Base-by-base conservation (phyloP, 2,797 vertebrate species). In the Pipistrellus kuhlii region DNA sequence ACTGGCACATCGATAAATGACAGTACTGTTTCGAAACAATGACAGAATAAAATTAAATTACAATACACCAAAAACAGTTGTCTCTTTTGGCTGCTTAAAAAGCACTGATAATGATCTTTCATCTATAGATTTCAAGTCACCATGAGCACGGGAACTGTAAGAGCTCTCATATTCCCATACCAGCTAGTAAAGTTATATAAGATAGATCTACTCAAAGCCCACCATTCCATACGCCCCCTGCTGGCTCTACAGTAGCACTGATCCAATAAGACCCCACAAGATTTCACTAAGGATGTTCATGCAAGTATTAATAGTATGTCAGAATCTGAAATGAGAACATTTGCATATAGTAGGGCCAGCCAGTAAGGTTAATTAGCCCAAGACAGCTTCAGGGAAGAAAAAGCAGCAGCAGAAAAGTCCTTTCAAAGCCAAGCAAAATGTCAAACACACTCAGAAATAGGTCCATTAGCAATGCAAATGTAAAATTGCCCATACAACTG, bases 401-500 rank as follows among this genome's bases (percentile, higher is more conserved):
- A 95, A 80, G 30, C 88, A 93, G 87, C 35, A 20, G 91, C 85
- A 94, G 71, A 85, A 91, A 97, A 90, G 94, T 95, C 94, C 88
- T 96, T 97, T 95, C 93, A 92, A 95, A 97, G 94, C 92, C 96
- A 94, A 96, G 82, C 90, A 95, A 95, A 97, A 96, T 97, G 96
- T 95, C 97, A 96, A 97, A 93, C 82, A 83, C 75, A 90, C 90
- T 93, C 94, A 85, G 75, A 90, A 96, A 96, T 46, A 76, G 91
- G 51, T 25, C 85, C 8, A 96, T 95, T 94, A 96, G 96, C 95
- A 97, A 96, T 94, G 94, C 93, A 96, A 94, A 96, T 94, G 6
- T 55, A 71, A 94, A 90, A 82, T 5, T 53, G 92, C 69, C 72
- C 6, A 35, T 62, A 71, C 93, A 53, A 64, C n/a, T 12, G 41